Evolutionary conservation across 2,113 vertebrate genomes (phyloP).

Genomic region (Toxotes jaculatrix): DNA sequence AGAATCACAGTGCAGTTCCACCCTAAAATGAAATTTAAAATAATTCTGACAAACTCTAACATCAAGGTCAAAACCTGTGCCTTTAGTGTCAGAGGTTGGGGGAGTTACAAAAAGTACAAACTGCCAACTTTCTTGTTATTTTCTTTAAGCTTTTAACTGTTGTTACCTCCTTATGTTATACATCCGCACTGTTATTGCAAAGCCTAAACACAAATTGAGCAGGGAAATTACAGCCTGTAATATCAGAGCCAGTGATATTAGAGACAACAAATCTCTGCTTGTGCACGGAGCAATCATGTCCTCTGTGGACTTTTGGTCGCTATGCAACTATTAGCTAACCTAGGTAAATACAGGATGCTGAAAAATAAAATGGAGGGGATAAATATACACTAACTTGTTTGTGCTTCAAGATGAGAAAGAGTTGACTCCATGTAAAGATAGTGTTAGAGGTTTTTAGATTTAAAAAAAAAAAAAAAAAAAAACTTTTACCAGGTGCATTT

Average conservation of each 20-base stretch:
- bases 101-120: neutral
- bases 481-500: neutral
- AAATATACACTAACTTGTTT: neutral
- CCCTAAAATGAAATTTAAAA: slow-evolving; percentile 7
- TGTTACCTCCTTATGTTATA: neutral
- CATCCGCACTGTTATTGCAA: neutral
- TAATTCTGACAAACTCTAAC: slow-evolving; percentile 2
- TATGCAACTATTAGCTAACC: neutral
- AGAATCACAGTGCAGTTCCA: slow-evolving; percentile 1
- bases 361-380: neutral
- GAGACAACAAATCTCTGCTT: too few species aligned
- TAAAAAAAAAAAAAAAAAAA: too few species aligned
- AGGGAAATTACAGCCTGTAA: too few species aligned
- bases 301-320: too few species aligned
- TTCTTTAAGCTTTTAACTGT: neutral
- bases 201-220: too few species aligned
- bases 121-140: neutral
- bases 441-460: neutral
- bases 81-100: neutral
- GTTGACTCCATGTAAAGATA: neutral
- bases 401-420: too few species aligned
- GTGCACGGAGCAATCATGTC: too few species aligned
- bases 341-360: neutral
- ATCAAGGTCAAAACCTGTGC: neutral
- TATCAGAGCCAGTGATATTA: too few species aligned